Conservation (phyloP, 2,797 vertebrate species). For the Gymnopithys bicolor region DNA sequence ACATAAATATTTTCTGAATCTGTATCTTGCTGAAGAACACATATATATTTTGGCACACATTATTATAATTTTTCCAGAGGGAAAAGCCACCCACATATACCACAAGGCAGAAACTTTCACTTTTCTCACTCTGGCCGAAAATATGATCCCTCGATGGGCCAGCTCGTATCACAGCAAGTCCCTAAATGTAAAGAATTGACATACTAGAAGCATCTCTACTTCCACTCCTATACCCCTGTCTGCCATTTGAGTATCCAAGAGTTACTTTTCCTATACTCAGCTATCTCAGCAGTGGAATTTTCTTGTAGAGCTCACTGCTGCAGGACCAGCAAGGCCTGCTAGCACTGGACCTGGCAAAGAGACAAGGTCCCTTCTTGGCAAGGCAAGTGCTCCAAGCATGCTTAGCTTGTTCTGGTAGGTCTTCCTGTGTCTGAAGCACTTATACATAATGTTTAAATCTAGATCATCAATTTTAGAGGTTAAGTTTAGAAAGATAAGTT, state of each 20-base stretch:
- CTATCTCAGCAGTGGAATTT: not conserved
- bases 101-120: not conserved
- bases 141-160: accelerated
- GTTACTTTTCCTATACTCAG: not conserved
- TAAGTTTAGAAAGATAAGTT: not conserved
- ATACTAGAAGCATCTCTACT: not conserved
- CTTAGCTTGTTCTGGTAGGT: not conserved
- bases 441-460: not conserved
- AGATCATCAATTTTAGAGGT: not conserved
- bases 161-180: not conserved
- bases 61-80: not conserved
- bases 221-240: not conserved
- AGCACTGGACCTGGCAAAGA: not conserved
- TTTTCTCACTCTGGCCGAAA: not conserved
- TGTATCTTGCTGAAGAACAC: not conserved
- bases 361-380: not conserved
- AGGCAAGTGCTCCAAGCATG: not conserved
- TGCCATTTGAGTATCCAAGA: not conserved
- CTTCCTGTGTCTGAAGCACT: not conserved
- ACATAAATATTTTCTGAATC: not conserved
- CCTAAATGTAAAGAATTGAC: not conserved
- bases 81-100: not conserved
- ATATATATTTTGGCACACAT: not conserved
- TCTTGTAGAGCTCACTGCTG: accelerated
- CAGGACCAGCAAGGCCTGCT: not conserved